phyloP scores from a whole-genome alignment of 2,797 vertebrate genomes.

The Numenius phaeopus region DNA sequence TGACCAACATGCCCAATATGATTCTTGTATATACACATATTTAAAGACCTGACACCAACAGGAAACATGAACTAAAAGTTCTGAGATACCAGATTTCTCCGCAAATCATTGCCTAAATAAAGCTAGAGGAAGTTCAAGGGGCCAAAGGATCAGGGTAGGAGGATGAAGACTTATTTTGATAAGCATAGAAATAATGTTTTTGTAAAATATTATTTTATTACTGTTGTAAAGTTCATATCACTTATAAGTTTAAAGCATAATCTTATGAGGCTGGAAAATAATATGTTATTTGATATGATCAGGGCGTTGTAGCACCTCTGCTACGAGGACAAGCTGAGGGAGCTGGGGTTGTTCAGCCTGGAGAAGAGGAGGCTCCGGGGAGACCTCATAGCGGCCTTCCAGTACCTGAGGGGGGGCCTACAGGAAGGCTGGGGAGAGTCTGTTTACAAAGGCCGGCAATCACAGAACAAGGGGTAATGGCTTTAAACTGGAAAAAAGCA shows the following conservation, averaged over 20 bases:
- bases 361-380: no score
- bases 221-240: background rate
- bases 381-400: no score
- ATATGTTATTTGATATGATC: no score
- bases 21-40: background rate
- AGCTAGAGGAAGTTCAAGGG: background rate
- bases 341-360: no score
- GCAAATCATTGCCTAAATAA: background rate
- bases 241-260: background rate
- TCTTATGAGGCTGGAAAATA: background rate
- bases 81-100: background rate
- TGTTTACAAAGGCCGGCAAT: no score
- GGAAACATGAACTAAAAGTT: background rate
- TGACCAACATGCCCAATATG: background rate
- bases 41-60: background rate
- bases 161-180: background rate
- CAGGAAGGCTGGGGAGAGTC: no score
- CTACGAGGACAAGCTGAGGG: no score
- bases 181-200: fast-evolving
- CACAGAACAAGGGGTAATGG: no score
- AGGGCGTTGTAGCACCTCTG: no score
- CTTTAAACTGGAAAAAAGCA: no score
- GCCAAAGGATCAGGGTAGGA: background rate
- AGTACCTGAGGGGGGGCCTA: no score
- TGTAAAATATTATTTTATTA: background rate